Evolutionary conservation across 2,113 vertebrate genomes (phyloP).

Genomic region (Zonotrichia leucophrys): DNA sequence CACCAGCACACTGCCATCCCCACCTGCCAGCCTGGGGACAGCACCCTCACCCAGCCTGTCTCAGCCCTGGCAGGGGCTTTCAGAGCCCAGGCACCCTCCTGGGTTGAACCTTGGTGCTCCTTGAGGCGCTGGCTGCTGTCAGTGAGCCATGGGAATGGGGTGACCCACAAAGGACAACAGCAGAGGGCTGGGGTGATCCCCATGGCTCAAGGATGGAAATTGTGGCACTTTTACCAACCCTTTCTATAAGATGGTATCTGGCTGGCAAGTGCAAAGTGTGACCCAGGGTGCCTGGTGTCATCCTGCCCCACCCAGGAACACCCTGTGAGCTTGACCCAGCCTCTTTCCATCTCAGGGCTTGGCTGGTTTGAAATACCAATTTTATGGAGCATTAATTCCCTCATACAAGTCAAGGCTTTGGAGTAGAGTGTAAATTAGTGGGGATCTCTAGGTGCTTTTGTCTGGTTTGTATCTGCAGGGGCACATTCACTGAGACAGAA

Average conservation of each 20-base stretch:
- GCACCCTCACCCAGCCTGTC: fast-evolving
- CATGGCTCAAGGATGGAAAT: too few relatives aligned
- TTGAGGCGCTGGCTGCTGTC: fast-evolving
- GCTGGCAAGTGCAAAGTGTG: not conserved
- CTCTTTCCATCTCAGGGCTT: not conserved
- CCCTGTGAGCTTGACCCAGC: not conserved
- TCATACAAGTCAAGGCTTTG: not conserved
- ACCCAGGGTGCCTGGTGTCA: fast-evolving
- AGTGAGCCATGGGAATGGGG: fast-evolving
- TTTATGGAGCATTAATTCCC: not conserved
- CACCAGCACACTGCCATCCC: fast-evolving
- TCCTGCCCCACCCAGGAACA: not conserved
- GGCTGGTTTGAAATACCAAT: not conserved
- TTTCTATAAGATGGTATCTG: fast-evolving
- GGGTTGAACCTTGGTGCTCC: fast-evolving
- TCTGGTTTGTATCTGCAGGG: not conserved
- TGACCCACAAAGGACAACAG: not conserved
- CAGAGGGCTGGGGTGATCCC: not conserved
- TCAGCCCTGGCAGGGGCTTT: not conserved
- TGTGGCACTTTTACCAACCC: fast-evolving
- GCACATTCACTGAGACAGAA: not conserved
- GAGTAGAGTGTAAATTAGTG: not conserved
- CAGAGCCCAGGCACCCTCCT: not conserved
- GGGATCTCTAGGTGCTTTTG: not conserved
- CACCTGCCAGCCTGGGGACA: fast-evolving